Evolutionary conservation across 2,113 vertebrate species (phyloP).

Genomic region (Dolichotis patagonum): DNA sequence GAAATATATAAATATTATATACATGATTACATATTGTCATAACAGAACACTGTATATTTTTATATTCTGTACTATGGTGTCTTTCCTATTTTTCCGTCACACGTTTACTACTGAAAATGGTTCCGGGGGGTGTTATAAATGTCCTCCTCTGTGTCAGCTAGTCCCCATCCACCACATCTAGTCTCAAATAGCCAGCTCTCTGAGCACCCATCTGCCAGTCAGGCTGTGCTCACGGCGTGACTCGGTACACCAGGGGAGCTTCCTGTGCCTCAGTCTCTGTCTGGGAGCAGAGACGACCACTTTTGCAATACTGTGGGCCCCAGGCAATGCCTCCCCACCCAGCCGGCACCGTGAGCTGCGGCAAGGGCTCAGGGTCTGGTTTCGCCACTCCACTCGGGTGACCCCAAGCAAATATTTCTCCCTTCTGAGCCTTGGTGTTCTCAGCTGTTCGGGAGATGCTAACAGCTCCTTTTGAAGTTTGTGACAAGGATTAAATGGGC

Average conservation of each 20-base stretch:
- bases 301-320: neutral
- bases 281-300: neutral
- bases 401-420: neutral
- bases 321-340: fast-evolving
- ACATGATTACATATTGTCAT: neutral
- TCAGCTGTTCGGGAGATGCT: neutral
- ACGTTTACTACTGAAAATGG: neutral
- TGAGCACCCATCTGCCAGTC: neutral
- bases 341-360: no score
- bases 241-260: neutral
- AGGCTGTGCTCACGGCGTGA: neutral
- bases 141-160: fast-evolving
- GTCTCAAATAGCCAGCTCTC: neutral
- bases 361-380: neutral
- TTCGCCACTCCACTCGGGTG: neutral
- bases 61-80: neutral
- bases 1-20: neutral
- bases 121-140: neutral
- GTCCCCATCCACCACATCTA: fast-evolving
- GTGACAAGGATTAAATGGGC: neutral
- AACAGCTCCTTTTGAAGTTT: neutral
- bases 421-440: neutral
- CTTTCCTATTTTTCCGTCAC: neutral
- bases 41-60: neutral
- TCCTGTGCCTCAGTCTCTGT: neutral